These are phyloP conservation scores for Tenualosa ilisha DNA, from an alignment of 2,797 vertebrate genomes.

Conservation along the genomic window DNA sequence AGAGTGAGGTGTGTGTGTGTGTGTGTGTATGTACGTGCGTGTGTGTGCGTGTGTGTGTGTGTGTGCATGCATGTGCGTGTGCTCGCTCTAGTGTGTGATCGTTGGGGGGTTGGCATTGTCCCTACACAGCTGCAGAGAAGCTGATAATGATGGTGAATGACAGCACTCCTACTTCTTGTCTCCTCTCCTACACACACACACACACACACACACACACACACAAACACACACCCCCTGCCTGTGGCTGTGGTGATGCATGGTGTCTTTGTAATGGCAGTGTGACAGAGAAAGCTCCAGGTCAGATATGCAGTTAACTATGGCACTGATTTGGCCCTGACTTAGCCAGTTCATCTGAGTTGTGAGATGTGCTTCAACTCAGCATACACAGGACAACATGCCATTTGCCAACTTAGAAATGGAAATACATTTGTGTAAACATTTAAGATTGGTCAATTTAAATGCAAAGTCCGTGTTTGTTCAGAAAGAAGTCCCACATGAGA, in stretches of 20 bases:
- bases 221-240: background rate
- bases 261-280: background rate
- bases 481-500: too few species aligned
- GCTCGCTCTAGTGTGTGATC: background rate
- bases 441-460: too few species aligned
- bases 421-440: too few species aligned
- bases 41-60: constrained; percentile 7
- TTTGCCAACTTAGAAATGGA: too few species aligned
- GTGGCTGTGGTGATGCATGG: background rate
- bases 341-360: too few species aligned
- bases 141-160: constrained; percentile 44
- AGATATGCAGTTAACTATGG: background rate
- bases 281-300: background rate
- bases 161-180: constrained; percentile 31
- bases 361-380: too few species aligned
- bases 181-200: background rate
- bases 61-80: background rate
- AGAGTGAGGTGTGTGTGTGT: constrained; percentile 26
- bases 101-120: background rate
- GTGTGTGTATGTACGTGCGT: background rate
- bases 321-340: background rate
- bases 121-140: constrained; percentile 7
- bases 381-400: too few species aligned
- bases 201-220: background rate
- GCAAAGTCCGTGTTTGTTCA: too few species aligned